A percentile compares a stretch with the other conserved stretches of the same genome.
Conservation (phyloP, 2,113 vertebrate species). For the Actenoides hombroni region DNA sequence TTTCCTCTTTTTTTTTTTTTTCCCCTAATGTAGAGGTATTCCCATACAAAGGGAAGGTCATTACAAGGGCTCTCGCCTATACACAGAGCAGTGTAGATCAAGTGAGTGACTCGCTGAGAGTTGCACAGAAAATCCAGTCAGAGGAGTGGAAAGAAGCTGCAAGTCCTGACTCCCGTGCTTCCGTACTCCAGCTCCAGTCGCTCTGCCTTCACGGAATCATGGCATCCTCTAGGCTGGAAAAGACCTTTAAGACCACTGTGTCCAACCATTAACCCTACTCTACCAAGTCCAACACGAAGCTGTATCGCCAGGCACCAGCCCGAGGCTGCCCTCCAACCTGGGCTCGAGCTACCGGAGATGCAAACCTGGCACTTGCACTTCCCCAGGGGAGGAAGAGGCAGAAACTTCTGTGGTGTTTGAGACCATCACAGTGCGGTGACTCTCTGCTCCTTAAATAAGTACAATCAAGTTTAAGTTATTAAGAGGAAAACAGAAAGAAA, state of each 20-base stretch:
- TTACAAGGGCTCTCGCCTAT: not conserved
- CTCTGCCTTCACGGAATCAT: not conserved
- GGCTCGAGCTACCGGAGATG: not conserved
- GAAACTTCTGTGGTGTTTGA: not conserved
- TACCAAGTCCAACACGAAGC: too few relatives aligned
- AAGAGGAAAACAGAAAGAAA: not conserved
- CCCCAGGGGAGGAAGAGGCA: not conserved
- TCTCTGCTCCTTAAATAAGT: not conserved
- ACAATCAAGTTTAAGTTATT: not conserved
- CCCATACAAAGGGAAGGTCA: not conserved
- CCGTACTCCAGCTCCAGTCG: accelerated
- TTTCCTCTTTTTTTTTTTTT: not conserved
- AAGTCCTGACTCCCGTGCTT: not conserved
- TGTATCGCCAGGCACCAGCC: too few relatives aligned
- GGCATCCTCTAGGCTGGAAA: too few relatives aligned
- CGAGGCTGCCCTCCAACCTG: not conserved
- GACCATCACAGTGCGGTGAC: accelerated
- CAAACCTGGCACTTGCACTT: not conserved
- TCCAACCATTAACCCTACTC: too few relatives aligned
- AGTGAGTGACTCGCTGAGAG: not conserved
- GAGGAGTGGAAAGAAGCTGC: not conserved
- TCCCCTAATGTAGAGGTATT: not conserved
- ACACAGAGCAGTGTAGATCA: not conserved
- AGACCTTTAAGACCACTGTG: too few relatives aligned
- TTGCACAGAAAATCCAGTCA: not conserved